Base-by-base conservation (phyloP, 2,888 invertebrate species). In the Axea sp. region DNA sequence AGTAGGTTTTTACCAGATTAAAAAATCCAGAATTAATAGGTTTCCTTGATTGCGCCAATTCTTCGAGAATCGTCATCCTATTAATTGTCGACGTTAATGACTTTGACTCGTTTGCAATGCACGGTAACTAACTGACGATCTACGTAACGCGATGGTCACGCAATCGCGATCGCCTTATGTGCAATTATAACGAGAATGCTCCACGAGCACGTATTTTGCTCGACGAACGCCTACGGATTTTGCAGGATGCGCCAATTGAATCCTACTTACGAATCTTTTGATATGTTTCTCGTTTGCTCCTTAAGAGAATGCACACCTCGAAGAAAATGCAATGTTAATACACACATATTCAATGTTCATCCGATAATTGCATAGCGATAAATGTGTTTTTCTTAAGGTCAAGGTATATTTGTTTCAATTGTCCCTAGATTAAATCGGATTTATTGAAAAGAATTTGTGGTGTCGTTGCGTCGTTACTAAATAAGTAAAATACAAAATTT, bases 181-280 rank as follows among this genome's bases (percentile, higher is more conserved):
- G 82, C 81, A 83, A 83, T 83, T 83, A 83, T 82, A 82, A 82
- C 79, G 81, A 82, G 83, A 83, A 83, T 83, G 82, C 77, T 81
- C 81, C 81, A 73, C 74, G 76, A 80, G 82, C 83, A 80, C 82
- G 82, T 82, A 82, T 79, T 78, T 74, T 76, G 45, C 64, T 69
- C 47, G 31, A 28, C 47, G 37, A 39, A 75, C 73, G 74, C 72
- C 75, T 62, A 75, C 73, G 67, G 67, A 62, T 75, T 68, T 69
- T 51, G 8, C 62, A 43, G 67, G 75, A 74, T 71, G 57, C 59
- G 15, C 51, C 49, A 35, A 68, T 57, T 37, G 51, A 67, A 49
- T 73, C 67, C 62, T 51, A 49, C 55, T 43, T 59, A 45, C 41
- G 64, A 57, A 47, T 55, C 59, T 37, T 35, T 39, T 39, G 59